Base-by-base conservation (phyloP, 2,797 vertebrate genomes). In the Coccyzus lansbergi region DNA sequence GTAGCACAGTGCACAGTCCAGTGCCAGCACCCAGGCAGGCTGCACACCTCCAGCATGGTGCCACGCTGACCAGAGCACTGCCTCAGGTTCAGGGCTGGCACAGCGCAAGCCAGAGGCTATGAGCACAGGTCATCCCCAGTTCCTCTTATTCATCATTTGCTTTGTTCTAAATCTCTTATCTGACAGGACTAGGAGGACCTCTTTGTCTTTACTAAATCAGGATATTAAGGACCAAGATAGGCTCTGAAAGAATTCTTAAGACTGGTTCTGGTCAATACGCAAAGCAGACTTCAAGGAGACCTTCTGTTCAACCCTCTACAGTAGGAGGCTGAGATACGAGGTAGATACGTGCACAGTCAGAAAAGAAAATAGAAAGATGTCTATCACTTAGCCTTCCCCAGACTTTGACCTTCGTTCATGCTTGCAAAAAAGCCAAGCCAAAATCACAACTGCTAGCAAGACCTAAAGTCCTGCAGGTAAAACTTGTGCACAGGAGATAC, bases 41-140 rank as follows among this genome's bases (percentile, higher is more conserved):
- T 22, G 55, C 49, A 4, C 0, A 36, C 42, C 34, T 21, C 31
- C 9, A 1, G 55, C 6, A 1, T 1, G 26, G 40, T 14, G 26
- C 55, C 11, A 0, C 1, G 16, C n/a, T 1, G 0, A 29, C 28
- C n/a, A 10, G 31, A 36, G 28, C 56, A 6, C 9, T 1, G 0
- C 24, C 44, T 18, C 2, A 1, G 60, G 60, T 60, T 46, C 20
- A 6, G 46, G 48, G 48, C 69, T 60, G 38, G 20, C 68, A 36
- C 31, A 19, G n/a, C 1, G 0, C 33, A 44, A 7, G 42, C 34
- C 17, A 42, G 59, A 65, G n/a, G 18, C 59, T 44, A 28, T 3
- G 1, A 59, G 33, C 31, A 17, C 29, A n/a, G 44, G 28, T 25
- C 70, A 25, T 17, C n/a, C 15, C 29, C 29, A 34, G 36, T 21